phyloP scores from a whole-genome alignment of 1,140 invertebrate species.

The Paraescarpia echinospica region DNA sequence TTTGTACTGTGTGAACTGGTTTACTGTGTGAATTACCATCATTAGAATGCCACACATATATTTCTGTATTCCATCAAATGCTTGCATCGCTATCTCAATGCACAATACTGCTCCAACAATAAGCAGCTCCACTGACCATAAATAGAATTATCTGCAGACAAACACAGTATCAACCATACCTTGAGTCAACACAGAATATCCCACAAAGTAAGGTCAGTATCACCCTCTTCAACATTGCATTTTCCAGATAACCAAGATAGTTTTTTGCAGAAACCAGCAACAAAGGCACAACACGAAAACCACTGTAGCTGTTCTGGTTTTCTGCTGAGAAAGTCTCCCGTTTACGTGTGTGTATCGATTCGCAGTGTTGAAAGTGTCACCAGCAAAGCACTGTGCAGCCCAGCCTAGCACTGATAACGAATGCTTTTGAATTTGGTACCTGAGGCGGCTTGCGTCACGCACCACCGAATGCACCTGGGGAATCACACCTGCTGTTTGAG shows the following conservation, averaged over 20 bases:
- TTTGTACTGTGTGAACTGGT: neutral
- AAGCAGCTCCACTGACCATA: neutral
- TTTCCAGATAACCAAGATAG: neutral
- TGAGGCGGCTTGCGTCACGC: neutral
- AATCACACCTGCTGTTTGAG: neutral
- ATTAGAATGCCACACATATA: neutral
- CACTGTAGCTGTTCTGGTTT: neutral
- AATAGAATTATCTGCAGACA: neutral
- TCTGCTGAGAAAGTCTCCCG: neutral
- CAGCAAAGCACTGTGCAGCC: neutral
- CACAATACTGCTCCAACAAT: neutral
- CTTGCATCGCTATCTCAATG: neutral
- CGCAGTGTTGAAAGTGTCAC: neutral
- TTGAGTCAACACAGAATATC: neutral
- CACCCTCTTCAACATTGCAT: neutral
- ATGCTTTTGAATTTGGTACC: neutral
- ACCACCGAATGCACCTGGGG: neutral
- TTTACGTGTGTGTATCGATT: neutral
- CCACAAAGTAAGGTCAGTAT: neutral
- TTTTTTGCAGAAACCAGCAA: neutral
- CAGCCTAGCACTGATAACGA: neutral
- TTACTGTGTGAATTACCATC: neutral
- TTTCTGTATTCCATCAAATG: neutral
- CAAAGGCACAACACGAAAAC: neutral
- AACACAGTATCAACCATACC: neutral